Conservation (phyloP, 2,797 vertebrate genomes). For the Limnodromus scolopaceus region DNA sequence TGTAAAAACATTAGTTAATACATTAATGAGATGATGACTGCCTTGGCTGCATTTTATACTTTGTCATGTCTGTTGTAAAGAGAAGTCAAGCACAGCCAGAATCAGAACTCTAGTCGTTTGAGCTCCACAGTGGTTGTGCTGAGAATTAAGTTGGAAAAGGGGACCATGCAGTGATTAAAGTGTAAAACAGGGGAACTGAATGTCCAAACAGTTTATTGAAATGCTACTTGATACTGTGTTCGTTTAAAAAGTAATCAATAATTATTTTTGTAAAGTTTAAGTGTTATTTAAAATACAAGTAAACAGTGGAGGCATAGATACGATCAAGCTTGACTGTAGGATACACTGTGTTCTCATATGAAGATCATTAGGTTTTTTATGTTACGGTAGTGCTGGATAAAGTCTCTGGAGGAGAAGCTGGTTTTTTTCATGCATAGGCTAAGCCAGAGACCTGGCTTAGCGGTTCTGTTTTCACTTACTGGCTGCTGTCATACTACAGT, state of each 20-base stretch:
- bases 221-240: neutral
- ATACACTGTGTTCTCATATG: neutral
- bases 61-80: neutral
- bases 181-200: neutral
- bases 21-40: neutral
- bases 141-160: neutral
- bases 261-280: conserved; percentile 33
- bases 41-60: neutral
- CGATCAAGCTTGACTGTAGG: neutral
- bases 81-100: neutral
- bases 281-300: conserved; percentile 18
- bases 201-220: conserved; percentile 19
- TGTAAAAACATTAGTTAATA: conserved; percentile 15
- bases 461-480: conserved; percentile 31
- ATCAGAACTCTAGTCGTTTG: neutral
- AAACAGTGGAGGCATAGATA: conserved; percentile 2
- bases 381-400: neutral
- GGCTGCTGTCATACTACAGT: neutral
- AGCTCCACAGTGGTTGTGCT: neutral
- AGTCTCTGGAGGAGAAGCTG: neutral
- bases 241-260: conserved; percentile 14
- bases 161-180: neutral
- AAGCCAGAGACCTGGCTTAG: neutral
- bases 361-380: neutral
- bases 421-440: neutral